Base-by-base conservation (phyloP, 1,140 invertebrate species). In the Mercenaria mercenaria region DNA sequence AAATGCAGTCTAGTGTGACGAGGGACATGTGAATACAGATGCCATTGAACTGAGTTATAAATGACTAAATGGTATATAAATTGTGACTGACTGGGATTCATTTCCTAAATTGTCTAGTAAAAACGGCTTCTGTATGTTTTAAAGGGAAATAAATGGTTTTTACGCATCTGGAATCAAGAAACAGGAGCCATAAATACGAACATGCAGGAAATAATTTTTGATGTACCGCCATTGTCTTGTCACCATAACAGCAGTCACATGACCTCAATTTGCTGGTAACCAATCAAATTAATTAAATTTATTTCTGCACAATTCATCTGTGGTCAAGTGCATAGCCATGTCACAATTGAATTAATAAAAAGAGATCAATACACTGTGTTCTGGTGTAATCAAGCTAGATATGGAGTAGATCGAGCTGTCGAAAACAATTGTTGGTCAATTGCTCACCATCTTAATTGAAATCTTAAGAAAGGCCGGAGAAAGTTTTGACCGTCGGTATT, bases 251-350 rank as follows among this genome's bases (percentile, higher is more conserved):
- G 26, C 43, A n/a, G 82, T 85, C 82, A 85, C 64, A 64, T 85
- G 82, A 85, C 67, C 82, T 52, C 72, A 77, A 87, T 87, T 77
- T 79, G 23, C 72, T 72, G 26, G 32, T 34, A 59, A 39, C 85
- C 85, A 87, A 87, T 87, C 85, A 87, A 56, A 87, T 87, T 87
- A 87, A 87, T 87, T 47, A 79, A 56, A 77, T 87, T 87, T 72
- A 50, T 79, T 67, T 32, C 69, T 87, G 85, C 85, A 87, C 34
- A 76, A 87, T 87, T 79, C 85, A 79, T 87, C 85, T 76, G 47
- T 87, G 72, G 50, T 64, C 76, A 79, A 87, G 85, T 79, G 85
- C 85, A 87, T 56, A 79, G 18, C 76, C 32, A 26, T 87, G 85
- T 79, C 43, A 32, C 26, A 64, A 79, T 87, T 52, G 23, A 61